phyloP scores from a whole-genome alignment of 2,113 vertebrate genomes.

The Microcebus murinus region DNA sequence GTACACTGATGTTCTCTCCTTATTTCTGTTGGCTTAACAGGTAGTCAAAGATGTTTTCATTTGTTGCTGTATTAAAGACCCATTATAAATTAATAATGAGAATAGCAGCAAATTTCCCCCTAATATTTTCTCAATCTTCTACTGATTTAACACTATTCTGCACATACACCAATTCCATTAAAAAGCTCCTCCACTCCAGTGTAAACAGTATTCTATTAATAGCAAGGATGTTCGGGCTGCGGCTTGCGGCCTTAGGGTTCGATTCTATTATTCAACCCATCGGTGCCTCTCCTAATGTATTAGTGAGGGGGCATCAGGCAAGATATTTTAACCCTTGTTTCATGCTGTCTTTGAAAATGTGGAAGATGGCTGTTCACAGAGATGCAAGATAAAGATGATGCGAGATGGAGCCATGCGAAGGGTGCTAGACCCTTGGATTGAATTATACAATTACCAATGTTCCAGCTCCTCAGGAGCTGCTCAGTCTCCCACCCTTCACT shows the following conservation, averaged over 20 bases:
- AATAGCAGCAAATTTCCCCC: constrained; percentile 49
- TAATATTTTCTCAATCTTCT: constrained; percentile 62
- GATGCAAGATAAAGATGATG: background rate
- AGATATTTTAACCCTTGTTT: constrained; percentile 23
- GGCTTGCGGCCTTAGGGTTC: constrained; percentile 48
- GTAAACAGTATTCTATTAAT: constrained; percentile 14
- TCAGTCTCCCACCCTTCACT: background rate
- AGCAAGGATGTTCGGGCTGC: constrained; percentile 3
- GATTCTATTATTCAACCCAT: constrained; percentile 40
- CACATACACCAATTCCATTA: constrained; percentile 29
- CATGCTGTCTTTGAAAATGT: background rate
- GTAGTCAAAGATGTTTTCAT: constrained; percentile 73
- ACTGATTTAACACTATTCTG: constrained; percentile 48
- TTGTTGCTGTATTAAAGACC: constrained; percentile 75
- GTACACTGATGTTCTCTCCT: constrained; percentile 63
- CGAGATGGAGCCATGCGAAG: background rate
- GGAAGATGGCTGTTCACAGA: background rate
- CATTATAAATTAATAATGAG: constrained; percentile 77
- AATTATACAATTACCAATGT: background rate
- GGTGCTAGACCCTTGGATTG: background rate
- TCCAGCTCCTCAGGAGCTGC: background rate
- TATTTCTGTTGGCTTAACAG: constrained; percentile 71
- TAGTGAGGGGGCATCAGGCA: background rate
- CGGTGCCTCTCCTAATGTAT: background rate
- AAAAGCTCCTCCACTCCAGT: constrained; percentile 37